Percentiles rank a stretch among this genome's conserved stretches.
Evolutionary conservation across 2,113 vertebrate species (phyloP).

Genomic region (Salvelinus fontinalis): DNA sequence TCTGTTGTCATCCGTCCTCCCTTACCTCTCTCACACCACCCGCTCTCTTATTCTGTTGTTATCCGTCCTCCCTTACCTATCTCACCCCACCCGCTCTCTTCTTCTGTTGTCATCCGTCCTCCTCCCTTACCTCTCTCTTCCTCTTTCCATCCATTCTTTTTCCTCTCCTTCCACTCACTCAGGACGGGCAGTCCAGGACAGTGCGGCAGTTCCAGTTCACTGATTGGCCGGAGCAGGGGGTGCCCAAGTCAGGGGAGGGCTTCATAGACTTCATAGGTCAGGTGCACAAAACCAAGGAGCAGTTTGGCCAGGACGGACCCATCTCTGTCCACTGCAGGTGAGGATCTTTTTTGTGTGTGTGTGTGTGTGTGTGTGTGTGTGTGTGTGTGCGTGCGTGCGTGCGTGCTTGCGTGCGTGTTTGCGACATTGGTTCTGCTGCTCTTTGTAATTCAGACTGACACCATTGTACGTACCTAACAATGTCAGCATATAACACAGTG

Average conservation of each 20-base stretch:
- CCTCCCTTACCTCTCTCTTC: background rate
- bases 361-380: background rate
- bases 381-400: background rate
- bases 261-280: constrained; percentile 98
- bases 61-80: no score
- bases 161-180: constrained; percentile 17
- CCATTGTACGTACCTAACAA: no score
- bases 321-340: constrained; percentile 99
- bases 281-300: constrained; percentile 99
- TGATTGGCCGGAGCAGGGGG: constrained; percentile 96
- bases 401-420: background rate
- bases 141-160: background rate
- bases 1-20: background rate
- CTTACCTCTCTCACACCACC: no score
- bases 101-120: background rate
- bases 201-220: constrained; percentile 99
- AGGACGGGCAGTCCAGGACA: constrained; percentile 96
- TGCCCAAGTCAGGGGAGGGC: constrained; percentile 96
- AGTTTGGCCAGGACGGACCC: constrained; percentile 97
- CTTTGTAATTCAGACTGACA: no score
- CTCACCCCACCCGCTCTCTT: no score
- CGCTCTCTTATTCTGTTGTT: no score
- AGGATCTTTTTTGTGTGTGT: background rate
- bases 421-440: no score
- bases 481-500: no score